Evolutionary conservation across 2,113 vertebrate species (phyloP).

Genomic region (Ptilorrhoa leucosticta): DNA sequence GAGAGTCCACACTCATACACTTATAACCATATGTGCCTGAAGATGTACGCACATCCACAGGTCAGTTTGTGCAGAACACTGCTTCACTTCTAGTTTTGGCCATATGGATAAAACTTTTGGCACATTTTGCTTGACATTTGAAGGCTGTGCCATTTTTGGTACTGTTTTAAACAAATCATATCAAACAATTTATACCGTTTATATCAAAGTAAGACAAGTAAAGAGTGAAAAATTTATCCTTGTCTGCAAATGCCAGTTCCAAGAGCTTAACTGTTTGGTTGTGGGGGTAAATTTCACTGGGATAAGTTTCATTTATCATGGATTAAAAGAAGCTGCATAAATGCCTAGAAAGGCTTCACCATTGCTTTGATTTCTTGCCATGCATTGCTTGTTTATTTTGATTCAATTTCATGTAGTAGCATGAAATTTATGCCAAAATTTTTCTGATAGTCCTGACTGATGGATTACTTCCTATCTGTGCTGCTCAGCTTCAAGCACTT

Average conservation of each 20-base stretch:
- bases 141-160: neutral
- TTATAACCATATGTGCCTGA: neutral
- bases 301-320: constrained; percentile 27
- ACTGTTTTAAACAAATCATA: constrained; percentile 6
- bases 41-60: neutral
- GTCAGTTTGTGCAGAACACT: neutral
- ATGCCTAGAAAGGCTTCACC: constrained; percentile 17
- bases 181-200: neutral
- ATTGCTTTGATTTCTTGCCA: constrained; percentile 44
- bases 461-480: constrained; percentile 31
- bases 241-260: neutral
- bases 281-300: neutral
- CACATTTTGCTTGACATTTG: neutral
- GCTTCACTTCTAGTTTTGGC: neutral
- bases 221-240: neutral
- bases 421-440: constrained; percentile 22
- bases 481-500: neutral
- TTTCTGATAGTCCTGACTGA: constrained; percentile 23
- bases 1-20: neutral
- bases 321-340: constrained; percentile 36
- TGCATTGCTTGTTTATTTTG: constrained; percentile 15
- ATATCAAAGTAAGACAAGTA: neutral
- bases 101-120: neutral
- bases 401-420: constrained; percentile 7
- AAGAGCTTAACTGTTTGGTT: constrained; percentile 33